Conservation (phyloP, 2,797 vertebrate genomes). For the Betta splendens region DNA sequence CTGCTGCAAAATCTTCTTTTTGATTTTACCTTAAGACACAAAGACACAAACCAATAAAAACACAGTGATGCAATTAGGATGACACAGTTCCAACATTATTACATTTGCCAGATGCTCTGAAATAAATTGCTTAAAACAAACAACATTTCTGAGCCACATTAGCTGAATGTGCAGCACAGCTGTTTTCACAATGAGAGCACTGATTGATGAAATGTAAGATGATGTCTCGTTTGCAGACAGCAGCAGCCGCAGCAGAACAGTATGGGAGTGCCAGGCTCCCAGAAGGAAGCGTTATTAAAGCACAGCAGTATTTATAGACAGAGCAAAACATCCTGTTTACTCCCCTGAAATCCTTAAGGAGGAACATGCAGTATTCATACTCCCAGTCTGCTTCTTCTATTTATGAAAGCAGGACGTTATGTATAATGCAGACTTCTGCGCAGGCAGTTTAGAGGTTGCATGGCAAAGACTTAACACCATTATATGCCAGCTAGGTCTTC, state of each 20-base stretch:
- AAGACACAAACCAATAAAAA: constrained; percentile 6
- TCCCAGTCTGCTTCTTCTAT: constrained; percentile 26
- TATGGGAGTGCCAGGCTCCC: constrained; percentile 42
- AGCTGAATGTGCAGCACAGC: constrained; percentile 17
- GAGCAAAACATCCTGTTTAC: constrained; percentile 60
- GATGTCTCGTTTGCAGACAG: constrained; percentile 19
- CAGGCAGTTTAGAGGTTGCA: constrained; percentile 18
- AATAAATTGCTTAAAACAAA: constrained; percentile 8
- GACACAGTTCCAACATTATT: background rate
- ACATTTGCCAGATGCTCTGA: background rate
- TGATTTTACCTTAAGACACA: background rate
- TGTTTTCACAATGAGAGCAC: constrained; percentile 8
- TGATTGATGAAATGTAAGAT: constrained; percentile 18
- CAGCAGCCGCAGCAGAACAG: constrained; percentile 35
- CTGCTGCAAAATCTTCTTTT: background rate
- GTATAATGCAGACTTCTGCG: constrained; percentile 16
- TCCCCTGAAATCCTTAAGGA: constrained; percentile 17
- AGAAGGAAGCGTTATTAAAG: constrained; percentile 40
- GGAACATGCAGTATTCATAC: constrained; percentile 51
- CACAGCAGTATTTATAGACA: constrained; percentile 54
- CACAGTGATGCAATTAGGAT: background rate
- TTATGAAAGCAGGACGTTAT: constrained; percentile 26
- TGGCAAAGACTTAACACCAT: constrained; percentile 36
- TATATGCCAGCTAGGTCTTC: constrained; percentile 26
- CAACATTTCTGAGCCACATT: background rate